phyloP scores from a whole-genome alignment of 2,113 vertebrate species.

The Camelus bactrianus region DNA sequence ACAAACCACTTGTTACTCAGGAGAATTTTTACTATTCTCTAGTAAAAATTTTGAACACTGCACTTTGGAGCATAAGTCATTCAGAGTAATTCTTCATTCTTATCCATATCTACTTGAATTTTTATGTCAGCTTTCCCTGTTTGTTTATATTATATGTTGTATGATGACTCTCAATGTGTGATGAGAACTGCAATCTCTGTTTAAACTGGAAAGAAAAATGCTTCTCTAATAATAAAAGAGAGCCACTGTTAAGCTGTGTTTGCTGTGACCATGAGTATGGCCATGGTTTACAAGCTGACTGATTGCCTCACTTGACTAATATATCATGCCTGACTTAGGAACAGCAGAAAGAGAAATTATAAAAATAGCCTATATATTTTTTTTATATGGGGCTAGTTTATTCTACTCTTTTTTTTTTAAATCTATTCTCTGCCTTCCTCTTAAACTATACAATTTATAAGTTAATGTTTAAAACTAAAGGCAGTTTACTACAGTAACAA shows the following conservation, averaged over 20 bases:
- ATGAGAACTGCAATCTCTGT: conserved; percentile 34
- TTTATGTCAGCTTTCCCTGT: not conserved
- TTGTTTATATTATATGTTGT: conserved; percentile 25
- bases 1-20: not conserved
- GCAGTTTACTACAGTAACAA: not conserved
- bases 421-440: not conserved
- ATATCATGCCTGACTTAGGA: not conserved
- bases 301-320: not conserved
- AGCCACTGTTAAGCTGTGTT: not conserved
- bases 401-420: not conserved
- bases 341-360: not conserved
- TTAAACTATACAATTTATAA: not conserved
- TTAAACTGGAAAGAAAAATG: not conserved
- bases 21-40: not conserved
- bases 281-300: not conserved
- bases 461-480: not conserved
- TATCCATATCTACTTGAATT: not conserved
- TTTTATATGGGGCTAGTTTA: not conserved
- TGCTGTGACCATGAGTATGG: not conserved
- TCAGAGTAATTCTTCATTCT: not conserved
- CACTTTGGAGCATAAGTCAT: not conserved
- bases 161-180: not conserved
- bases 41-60: not conserved
- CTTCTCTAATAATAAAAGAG: not conserved
- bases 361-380: not conserved